Evolutionary conservation across 2,113 vertebrate species (phyloP), one percentile per base, ranked within the genome.

Genomic region (Neopipo cinnamomea): DNA sequence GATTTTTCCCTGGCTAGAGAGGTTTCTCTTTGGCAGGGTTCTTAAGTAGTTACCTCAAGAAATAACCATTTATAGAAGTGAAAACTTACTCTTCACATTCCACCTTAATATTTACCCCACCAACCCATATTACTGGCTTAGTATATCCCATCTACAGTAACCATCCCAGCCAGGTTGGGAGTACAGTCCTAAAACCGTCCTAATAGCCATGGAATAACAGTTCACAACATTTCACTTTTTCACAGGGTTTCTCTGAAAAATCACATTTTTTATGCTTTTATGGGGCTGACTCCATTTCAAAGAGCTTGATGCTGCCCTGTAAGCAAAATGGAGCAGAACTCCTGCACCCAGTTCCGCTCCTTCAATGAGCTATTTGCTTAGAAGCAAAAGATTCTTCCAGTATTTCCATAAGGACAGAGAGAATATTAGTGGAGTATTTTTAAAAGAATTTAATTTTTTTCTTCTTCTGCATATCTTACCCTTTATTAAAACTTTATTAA

Each of bases 401-500:
- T 37, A 31, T 3, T 20, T 86, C 74, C 49, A 19, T 27, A 80
- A 49, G 8, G 12, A 86, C 10, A 68, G 30, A 59, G 11, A 86
- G 4, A 93, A 80, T 70, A 67, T 44, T 28, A 35, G n/a, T 61
- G 18, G 12, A 96, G 25, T 85, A 73, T 71, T 25, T 90, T 10
- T 71, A 78, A 9, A 17, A 55, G 6, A 31, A 12, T 72, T 87
- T 67, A 8, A 0, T 30, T 47, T 24, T 75, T 72, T 86, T 23
- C 41, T 14, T 72, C 42, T 78, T 44, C 52, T 66, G 58, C 47
- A 46, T 35, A 85, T 66, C n/a, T 81, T 85, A 50, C 50, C 6
- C 85, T 67, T 96, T 93, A 97, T 80, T 78, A 94, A 88, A 56
- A 70, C 5, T 46, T 61, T 46, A 44, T 35, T 81, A 72, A 68